Base-by-base conservation (phyloP, 2,888 invertebrate species). In the Branchipolynoe longqiensis region DNA sequence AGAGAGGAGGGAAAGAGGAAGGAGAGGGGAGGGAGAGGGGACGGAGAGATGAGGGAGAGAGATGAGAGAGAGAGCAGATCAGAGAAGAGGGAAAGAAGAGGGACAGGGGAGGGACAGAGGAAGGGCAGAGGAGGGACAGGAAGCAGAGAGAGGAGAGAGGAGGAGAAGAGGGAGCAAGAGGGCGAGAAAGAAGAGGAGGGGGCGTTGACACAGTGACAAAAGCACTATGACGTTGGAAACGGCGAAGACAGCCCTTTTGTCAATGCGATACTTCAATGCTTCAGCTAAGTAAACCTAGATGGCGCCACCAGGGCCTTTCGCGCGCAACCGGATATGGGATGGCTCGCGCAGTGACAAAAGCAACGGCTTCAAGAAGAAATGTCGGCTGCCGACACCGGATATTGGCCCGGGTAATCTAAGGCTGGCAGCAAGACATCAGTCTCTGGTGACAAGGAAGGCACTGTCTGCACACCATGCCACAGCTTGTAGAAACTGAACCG, bases 41-140 rank as follows among this genome's bases (percentile, higher is more conserved):
- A 18, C 8, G 48, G 48, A 18, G 18, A 18, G 48, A 18, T 12
- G 48, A 48, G 48, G 8, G 48, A 48, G 48, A 18, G 48, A 62
- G 62, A 62, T n/a, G 62, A n/a, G 62, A 62, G 62, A n/a, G 62
- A 62, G 62, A 62, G 62, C n/a, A n/a, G n/a, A n/a, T n/a, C n/a
- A n/a, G n/a, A n/a, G n/a, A n/a, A 14, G 62, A 62, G 62, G 31
- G 62, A 62, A n/a, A 62, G 62, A 62, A n/a, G n/a, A n/a, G 31
- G 62, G n/a, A n/a, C 8, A n/a, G n/a, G 62, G n/a, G 62, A n/a
- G 62, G n/a, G 62, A n/a, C 14, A 62, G 62, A 62, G 62, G 31
- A n/a, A 62, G 62, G 31, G 62, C 8, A n/a, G n/a, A n/a, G 31
- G 62, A 62, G 62, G n/a, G 62, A 14, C n/a, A n/a, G n/a, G n/a